Conservation (phyloP, 1,140 invertebrate species). For the Lamellibrachia luymesi region DNA sequence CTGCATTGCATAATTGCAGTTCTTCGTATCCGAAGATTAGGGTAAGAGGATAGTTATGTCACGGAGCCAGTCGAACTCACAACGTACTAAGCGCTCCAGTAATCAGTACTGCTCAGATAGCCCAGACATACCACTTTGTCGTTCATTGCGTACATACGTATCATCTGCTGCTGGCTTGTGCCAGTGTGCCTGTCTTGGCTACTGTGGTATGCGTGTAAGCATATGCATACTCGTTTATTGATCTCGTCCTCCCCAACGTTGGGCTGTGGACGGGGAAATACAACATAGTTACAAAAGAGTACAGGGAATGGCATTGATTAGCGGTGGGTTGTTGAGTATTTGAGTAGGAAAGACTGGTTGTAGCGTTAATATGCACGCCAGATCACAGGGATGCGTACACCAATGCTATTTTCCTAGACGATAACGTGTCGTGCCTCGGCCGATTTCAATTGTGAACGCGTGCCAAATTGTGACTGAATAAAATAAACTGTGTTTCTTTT, state of each 20-base stretch:
- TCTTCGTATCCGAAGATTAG: no score
- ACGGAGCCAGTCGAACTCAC: no score
- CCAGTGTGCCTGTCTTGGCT: not conserved
- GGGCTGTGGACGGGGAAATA: not conserved
- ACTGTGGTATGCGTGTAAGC: not conserved
- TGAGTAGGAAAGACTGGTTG: not conserved
- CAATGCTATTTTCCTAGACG: not conserved
- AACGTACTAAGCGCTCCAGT: no score
- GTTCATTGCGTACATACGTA: not conserved
- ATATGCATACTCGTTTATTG: no score
- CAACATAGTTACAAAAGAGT: not conserved
- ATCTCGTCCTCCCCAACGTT: not conserved
- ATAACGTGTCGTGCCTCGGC: not conserved
- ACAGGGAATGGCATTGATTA: not conserved
- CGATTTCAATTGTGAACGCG: not conserved
- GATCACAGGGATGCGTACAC: not conserved
- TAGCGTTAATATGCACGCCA: not conserved
- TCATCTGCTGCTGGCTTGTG: no score
- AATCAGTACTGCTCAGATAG: no score
- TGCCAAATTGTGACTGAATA: no score
- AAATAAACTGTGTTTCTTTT: not conserved
- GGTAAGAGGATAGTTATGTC: no score
- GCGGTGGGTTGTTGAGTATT: not conserved
- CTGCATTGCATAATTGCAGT: no score
- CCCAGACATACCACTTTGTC: not conserved